Evolutionary conservation across 2,113 vertebrate species (phyloP).

Genomic region (Misgurnus mizolepis): DNA sequence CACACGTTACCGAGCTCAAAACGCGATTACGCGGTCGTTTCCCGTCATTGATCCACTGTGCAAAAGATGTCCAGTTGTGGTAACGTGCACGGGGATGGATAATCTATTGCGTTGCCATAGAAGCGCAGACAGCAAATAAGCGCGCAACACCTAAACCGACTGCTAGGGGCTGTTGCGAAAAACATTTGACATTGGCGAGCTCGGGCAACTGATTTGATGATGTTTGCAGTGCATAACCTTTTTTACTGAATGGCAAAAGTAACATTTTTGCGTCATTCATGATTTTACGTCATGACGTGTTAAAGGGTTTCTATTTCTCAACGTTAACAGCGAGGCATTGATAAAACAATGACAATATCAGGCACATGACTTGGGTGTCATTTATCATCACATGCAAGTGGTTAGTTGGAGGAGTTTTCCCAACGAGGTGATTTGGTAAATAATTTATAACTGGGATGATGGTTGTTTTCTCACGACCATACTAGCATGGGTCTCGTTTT

Average conservation of each 20-base stretch:
- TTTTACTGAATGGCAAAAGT: background rate
- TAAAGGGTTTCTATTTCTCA: background rate
- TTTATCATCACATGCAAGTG: background rate
- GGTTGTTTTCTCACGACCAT: background rate
- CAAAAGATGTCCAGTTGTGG: slow-evolving; percentile 75
- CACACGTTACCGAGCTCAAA: slow-evolving; percentile 55
- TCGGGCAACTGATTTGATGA: slow-evolving; percentile 33
- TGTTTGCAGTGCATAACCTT: slow-evolving; percentile 22
- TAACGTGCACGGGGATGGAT: slow-evolving; percentile 81
- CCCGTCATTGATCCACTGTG: slow-evolving; percentile 67
- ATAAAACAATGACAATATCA: background rate
- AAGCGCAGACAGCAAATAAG: slow-evolving; percentile 80
- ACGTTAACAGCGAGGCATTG: slow-evolving; percentile 12
- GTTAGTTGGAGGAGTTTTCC: background rate
- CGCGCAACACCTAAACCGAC: slow-evolving; percentile 81
- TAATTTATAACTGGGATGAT: background rate
- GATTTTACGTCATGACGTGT: background rate
- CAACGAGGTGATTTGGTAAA: background rate
- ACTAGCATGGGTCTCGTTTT: background rate
- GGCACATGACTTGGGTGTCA: background rate
- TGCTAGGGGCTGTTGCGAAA: slow-evolving; percentile 57
- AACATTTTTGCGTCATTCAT: slow-evolving; percentile 19
- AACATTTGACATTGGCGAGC: slow-evolving; percentile 33
- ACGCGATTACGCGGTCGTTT: slow-evolving; percentile 53
- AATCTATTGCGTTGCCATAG: slow-evolving; percentile 87